A percentile compares a stretch with the other conserved stretches of the same genome.
Evolutionary conservation across 1,140 invertebrate species (phyloP).

Genomic region (Geopemphigus sp.): DNA sequence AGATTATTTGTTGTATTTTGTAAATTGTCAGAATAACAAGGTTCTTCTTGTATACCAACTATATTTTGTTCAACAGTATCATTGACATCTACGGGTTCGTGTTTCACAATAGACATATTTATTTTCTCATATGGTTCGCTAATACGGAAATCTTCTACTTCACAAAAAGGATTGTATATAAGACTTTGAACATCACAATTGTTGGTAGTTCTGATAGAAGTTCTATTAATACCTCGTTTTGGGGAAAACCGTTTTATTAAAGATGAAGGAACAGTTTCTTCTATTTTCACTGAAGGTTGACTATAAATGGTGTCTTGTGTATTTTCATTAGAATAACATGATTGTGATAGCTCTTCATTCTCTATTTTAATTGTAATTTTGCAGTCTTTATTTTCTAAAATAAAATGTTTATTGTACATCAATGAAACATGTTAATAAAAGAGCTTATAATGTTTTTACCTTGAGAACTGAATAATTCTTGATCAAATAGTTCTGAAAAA

Average conservation of each 20-base stretch:
- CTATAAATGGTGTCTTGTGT: neutral
- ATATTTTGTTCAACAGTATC: neutral
- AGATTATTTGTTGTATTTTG: neutral
- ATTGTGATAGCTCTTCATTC: constrained; percentile 9
- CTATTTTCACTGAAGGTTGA: neutral
- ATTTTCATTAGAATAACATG: constrained; percentile 26
- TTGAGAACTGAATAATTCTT: constrained; percentile 34
- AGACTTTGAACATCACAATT: neutral
- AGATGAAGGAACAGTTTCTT: constrained; percentile 18
- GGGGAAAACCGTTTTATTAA: neutral
- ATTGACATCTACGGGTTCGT: neutral
- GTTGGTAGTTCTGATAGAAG: neutral
- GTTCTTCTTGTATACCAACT: neutral
- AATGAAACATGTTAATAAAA: neutral
- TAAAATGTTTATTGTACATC: neutral
- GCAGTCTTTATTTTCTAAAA: constrained; percentile 45
- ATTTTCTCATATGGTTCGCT: neutral
- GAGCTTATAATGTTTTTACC: neutral
- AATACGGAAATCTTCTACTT: neutral
- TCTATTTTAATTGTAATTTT: constrained; percentile 23
- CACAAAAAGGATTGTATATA: constrained; percentile 16
- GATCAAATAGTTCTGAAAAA: constrained; percentile 46
- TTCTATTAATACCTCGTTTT: constrained; percentile 37
- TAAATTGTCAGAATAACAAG: neutral
- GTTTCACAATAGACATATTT: neutral